Evolutionary conservation across 2,797 vertebrate genomes (phyloP).

Genomic region (Kryptopterus vitreolus): DNA sequence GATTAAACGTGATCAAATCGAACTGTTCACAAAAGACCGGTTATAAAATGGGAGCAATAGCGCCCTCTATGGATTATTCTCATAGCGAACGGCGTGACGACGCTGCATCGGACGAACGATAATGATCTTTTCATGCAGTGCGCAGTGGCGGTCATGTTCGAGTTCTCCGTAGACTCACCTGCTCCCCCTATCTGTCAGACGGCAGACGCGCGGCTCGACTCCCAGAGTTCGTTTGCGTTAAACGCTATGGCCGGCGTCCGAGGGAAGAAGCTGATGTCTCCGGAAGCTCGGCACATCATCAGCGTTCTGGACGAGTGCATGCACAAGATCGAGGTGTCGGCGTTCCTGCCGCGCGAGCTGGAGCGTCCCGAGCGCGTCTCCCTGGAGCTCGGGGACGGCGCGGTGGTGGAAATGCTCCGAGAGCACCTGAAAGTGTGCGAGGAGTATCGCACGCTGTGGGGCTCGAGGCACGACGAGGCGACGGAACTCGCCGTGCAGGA

Average conservation of each 20-base stretch:
- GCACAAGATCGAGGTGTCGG: conserved; percentile 71
- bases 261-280: conserved; percentile 63
- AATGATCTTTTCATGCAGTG: not conserved
- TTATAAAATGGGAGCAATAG: too few relatives aligned
- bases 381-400: conserved; percentile 49
- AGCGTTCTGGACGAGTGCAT: conserved; percentile 77
- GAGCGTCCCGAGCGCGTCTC: conserved; percentile 45
- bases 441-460: conserved; percentile 48
- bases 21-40: too few relatives aligned
- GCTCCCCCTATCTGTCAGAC: not conserved
- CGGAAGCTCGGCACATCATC: conserved; percentile 73
- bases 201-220: not conserved
- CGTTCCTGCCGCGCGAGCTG: conserved; percentile 63
- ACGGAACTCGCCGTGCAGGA: conserved; percentile 63
- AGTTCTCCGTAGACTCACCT: not conserved
- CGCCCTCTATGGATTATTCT: too few relatives aligned
- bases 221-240: not conserved
- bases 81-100: not conserved
- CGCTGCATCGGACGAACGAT: not conserved
- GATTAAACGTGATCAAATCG: too few relatives aligned
- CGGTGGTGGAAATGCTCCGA: conserved; percentile 57
- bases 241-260: conserved; percentile 54
- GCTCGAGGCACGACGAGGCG: conserved; percentile 11
- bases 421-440: conserved; percentile 66
- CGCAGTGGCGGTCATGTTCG: too few relatives aligned